Base-by-base conservation (phyloP, 2,113 vertebrate species). In the Macquaria australasica region DNA sequence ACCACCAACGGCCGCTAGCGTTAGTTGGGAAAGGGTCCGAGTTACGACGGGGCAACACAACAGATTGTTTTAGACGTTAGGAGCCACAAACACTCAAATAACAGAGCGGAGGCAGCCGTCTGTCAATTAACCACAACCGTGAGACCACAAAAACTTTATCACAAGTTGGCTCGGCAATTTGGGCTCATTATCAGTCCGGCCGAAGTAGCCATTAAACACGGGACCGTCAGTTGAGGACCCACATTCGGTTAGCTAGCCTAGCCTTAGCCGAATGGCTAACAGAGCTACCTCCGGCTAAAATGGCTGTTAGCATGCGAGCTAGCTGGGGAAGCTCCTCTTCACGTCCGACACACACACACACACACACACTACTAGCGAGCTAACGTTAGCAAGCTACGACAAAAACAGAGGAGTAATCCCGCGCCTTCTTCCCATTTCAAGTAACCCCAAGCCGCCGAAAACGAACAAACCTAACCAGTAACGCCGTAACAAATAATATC, bases 341-440 rank as follows among this genome's bases (percentile, higher is more conserved):
- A 88, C 88, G 91, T 94, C 93, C 92, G 93, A 92, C 90, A 92
- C 86, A 92, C 87, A 92, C 85, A 92, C 90, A 92, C 86, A 92
- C 87, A 92, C 85, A 92, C 92, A 80, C 85, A 55, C 75, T 64
- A 83, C 88, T 92, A 92, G 86, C 87, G 72, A 56, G 94, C 93
- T 96, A 93, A 89, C 90, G 8, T 77, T 94, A 93, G 95, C 94
- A 62, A 91, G 92, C 94, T 92, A 94, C 91, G 88, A 93, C 91
- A 92, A 93, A 95, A 95, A 93, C 92, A 93, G 73, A 93, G 90
- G 67, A 74, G 82, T 82, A 91, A 95, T 89, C 88, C 85, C 76
- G 67, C 84, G 66, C 84, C 60, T 81, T 77, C n/a, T 50, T 4
- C 41, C 62, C 1, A 56, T 78, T 70, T 48, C 50, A 56, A 73